Evolutionary conservation across 1,140 invertebrate species (phyloP), one percentile per base, ranked within the genome.

Genomic region (Anadara kagoshimensis): DNA sequence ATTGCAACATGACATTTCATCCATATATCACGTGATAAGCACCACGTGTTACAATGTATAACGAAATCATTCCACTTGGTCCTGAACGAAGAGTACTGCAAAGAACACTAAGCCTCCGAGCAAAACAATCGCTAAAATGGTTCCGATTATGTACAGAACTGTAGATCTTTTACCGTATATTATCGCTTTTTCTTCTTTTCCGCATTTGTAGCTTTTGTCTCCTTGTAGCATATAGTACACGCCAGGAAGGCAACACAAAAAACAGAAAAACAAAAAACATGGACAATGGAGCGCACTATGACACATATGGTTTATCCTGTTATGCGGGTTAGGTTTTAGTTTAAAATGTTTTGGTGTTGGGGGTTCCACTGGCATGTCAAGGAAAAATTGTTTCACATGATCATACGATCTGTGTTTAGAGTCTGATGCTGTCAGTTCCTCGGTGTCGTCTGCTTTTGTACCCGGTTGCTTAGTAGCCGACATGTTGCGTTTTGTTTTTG

Each of bases 211-310:
- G 29, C 72, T 69, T 14, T 45, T 29, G 49, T 80, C 75, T 10
- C 68, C 70, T 10, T 45, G 45, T 26, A 58, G 54, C 78, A 80
- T 78, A 26, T 43, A 75, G 45, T 67, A 56, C 26, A 80, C 63
- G 12, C 69, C 78, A 1, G 78, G 78, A 26, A 72, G 36, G 51
- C 78, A 80, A 59, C 78, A 80, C 22, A 80, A 29, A 49, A 80
- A 70, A 54, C 63, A 80, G 66, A 80, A 75, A 53, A 80, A 77
- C 16, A 80, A 61, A 45, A 65, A 80, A 26, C 78, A 80, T 0
- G 78, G 78, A 47, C 75, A 80, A 14, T 75, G 73, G 0, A 78
- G 51, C 7, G 67, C 54, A 26, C 72, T 67, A 49, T 80, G 78
- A 44, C 71, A 67, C 45, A 62, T 61, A 20, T 80, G 78, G 67